Conservation (phyloP, 2,113 vertebrate species). For the Leiothrix lutea region DNA sequence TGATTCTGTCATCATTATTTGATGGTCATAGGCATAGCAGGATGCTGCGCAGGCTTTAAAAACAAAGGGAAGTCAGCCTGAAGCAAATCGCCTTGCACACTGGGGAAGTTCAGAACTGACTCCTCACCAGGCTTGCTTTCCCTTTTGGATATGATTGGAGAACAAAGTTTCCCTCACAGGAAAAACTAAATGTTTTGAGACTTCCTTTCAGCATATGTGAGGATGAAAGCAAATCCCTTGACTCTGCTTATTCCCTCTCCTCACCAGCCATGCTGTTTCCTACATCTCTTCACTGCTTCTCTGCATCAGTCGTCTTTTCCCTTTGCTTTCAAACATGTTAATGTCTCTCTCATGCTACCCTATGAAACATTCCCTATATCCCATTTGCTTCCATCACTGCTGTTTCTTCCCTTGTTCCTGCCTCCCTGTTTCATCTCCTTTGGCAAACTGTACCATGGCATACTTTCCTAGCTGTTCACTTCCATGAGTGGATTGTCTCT, state of each 20-base stretch:
- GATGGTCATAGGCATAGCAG: neutral
- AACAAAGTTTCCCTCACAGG: neutral
- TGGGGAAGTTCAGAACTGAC: neutral
- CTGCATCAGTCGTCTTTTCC: neutral
- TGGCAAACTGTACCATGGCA: neutral
- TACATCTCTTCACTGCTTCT: neutral
- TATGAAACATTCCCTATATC: neutral
- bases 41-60: neutral
- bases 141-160: neutral
- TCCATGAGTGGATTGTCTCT: neutral
- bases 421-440: neutral
- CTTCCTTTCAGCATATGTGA: neutral
- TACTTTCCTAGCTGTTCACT: neutral
- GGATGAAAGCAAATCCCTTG: neutral
- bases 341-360: neutral
- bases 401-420: neutral
- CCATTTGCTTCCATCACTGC: neutral
- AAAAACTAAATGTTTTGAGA: constrained; percentile 1
- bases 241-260: neutral
- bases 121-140: neutral
- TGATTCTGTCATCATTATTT: constrained; percentile 9
- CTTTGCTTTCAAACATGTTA: neutral
- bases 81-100: neutral
- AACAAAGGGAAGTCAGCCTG: neutral
- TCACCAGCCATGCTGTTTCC: neutral